These are phyloP conservation scores for Scaptomyza tumidula DNA, from an alignment of 2,888 invertebrate genomes.

Conservation along the genomic window DNA sequence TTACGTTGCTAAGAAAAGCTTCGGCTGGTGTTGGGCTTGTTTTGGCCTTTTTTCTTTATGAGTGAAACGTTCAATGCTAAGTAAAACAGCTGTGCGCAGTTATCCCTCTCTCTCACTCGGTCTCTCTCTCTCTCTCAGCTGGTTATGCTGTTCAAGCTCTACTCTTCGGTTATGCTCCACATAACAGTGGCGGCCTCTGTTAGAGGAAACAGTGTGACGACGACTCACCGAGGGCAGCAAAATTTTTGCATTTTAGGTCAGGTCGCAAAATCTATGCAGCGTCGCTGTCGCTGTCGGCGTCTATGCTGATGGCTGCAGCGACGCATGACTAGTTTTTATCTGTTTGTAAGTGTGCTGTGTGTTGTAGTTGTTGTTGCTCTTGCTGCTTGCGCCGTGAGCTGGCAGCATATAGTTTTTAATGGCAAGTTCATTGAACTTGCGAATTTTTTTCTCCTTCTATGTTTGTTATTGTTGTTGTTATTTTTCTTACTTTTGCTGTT, in stretches of 20 bases:
- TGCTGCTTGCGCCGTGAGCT: conserved; percentile 46
- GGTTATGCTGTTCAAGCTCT: neutral
- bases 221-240: conserved; percentile 31
- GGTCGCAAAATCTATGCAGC: conserved; percentile 82
- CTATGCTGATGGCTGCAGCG: conserved; percentile 43
- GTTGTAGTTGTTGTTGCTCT: neutral
- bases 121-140: conserved; percentile 4
- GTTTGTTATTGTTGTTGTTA: conserved; percentile 15
- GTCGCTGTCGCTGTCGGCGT: conserved; percentile 22
- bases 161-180: conserved; percentile 33
- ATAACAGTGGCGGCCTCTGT: conserved; percentile 58
- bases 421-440: conserved; percentile 83
- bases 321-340: conserved; percentile 64
- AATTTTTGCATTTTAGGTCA: conserved; percentile 84
- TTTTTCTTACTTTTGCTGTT: conserved; percentile 26
- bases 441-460: conserved; percentile 44
- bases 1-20: too few species aligned
- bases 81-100: conserved; percentile 40
- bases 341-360: conserved; percentile 18
- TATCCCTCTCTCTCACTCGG: neutral
- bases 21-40: too few species aligned
- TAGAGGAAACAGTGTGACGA: conserved; percentile 42
- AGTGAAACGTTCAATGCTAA: too few species aligned
- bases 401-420: conserved; percentile 67
- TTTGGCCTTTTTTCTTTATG: too few species aligned